Conservation (phyloP, 2,888 invertebrate species). For the Drosophila antonietae region DNA sequence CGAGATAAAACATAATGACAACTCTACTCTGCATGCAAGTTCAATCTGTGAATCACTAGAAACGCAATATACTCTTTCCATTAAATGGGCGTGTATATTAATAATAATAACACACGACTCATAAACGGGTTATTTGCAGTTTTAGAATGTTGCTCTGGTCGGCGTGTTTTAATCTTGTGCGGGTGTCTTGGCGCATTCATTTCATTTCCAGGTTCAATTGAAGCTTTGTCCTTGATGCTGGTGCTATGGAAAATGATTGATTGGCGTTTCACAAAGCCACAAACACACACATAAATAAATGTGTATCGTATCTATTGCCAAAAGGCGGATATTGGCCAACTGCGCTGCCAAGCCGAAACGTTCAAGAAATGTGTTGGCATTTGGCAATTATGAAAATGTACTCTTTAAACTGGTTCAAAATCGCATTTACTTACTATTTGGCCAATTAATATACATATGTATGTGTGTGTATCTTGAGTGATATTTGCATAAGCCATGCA, state of each 20-base stretch:
- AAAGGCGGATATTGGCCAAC: slow-evolving; percentile 64
- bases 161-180: slow-evolving; percentile 32
- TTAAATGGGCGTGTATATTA: background rate
- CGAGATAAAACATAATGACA: no score
- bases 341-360: slow-evolving; percentile 15
- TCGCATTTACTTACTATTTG: slow-evolving; percentile 16
- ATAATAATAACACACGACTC: slow-evolving; percentile 48
- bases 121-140: slow-evolving; percentile 59
- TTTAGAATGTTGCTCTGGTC: slow-evolving; percentile 64
- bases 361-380: slow-evolving; percentile 15
- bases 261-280: slow-evolving; percentile 33
- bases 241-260: slow-evolving; percentile 48
- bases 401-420: slow-evolving; percentile 42
- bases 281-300: background rate
- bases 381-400: slow-evolving; percentile 19
- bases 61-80: background rate
- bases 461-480: slow-evolving; percentile 2
- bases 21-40: no score
- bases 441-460: slow-evolving; percentile 1
- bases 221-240: slow-evolving; percentile 33
- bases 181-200: slow-evolving; percentile 40
- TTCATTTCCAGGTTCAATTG: slow-evolving; percentile 47
- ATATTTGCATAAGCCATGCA: slow-evolving; percentile 34
- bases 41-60: no score
- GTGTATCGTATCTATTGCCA: slow-evolving; percentile 9